These are phyloP conservation scores for Imbricaverruca yamaguchii DNA, from an alignment of 2,888 invertebrate genomes.

Conservation along the genomic window DNA sequence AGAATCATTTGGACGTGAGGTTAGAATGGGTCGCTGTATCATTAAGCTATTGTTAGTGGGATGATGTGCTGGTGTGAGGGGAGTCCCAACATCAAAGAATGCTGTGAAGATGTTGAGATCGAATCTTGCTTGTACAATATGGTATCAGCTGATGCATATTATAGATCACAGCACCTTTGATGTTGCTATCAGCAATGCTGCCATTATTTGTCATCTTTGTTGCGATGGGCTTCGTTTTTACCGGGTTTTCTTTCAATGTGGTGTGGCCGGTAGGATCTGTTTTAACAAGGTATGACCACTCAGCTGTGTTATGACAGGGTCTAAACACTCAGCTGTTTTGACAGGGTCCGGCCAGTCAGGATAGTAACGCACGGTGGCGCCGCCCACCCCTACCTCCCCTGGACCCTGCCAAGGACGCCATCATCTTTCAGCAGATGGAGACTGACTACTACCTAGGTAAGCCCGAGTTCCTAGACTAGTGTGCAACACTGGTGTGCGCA, in stretches of 20 bases:
- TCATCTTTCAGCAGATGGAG: conserved; percentile 90
- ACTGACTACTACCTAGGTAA: conserved; percentile 76
- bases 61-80: not conserved
- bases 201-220: no score
- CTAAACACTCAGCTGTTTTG: not conserved
- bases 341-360: not conserved
- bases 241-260: no score
- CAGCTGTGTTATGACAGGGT: no score
- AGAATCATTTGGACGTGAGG: not conserved
- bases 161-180: not conserved
- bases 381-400: conserved; percentile 61
- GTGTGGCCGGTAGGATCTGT: no score
- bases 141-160: not conserved
- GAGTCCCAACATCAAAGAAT: not conserved
- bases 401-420: conserved; percentile 56
- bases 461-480: conserved; percentile 25
- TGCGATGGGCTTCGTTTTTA: no score
- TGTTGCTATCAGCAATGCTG: not conserved
- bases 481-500: no score
- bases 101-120: not conserved
- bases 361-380: conserved; percentile 54
- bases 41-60: not conserved
- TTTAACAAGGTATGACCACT: no score
- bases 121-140: no score
- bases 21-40: not conserved